These are phyloP conservation scores for Cygnus olor DNA, from an alignment of 2,797 vertebrate genomes.

Conservation along the genomic window DNA sequence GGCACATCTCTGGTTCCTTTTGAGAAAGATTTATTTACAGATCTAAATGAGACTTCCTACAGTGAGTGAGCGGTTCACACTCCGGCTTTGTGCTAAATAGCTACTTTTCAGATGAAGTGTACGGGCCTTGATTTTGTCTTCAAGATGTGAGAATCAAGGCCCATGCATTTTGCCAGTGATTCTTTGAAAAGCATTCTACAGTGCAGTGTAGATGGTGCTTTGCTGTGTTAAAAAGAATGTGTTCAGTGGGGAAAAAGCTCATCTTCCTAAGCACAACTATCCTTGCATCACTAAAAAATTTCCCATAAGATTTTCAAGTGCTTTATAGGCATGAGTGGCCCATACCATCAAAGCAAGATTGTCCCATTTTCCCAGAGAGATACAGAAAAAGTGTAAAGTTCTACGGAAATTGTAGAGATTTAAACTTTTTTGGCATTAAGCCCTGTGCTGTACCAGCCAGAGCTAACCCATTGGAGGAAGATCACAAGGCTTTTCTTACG, in stretches of 20 bases:
- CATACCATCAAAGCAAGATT: background rate
- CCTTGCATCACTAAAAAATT: background rate
- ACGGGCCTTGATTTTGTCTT: background rate
- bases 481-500: background rate
- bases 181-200: background rate
- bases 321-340: background rate
- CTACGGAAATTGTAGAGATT: background rate
- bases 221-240: background rate
- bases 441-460: background rate
- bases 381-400: background rate
- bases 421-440: background rate
- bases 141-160: background rate
- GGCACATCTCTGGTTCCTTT: background rate
- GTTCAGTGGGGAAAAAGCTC: background rate
- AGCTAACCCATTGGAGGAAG: background rate
- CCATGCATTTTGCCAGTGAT: background rate
- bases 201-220: background rate
- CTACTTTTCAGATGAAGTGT: background rate
- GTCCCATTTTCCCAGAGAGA: background rate
- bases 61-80: background rate
- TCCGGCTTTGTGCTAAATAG: background rate
- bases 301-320: background rate
- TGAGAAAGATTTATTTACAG: background rate
- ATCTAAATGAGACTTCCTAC: background rate
- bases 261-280: background rate